Evolutionary conservation across 2,113 vertebrate species (phyloP), one percentile per base, ranked within the genome.

Genomic region (Istiophorus platypterus): DNA sequence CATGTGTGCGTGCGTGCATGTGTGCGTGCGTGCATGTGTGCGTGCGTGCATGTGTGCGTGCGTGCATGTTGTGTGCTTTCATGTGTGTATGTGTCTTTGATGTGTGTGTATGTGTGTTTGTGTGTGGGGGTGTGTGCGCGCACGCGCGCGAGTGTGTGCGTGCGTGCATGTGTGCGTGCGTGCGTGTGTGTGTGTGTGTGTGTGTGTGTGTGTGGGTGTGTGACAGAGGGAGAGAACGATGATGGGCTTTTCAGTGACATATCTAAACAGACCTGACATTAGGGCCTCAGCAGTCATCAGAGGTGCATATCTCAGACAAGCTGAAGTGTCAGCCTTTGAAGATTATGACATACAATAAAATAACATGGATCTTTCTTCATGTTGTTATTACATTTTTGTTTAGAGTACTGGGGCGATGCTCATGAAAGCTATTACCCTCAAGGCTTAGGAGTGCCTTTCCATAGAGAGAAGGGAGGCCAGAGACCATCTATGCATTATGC

Each of bases 341-440:
- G 82, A 92, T 88, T 90, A 86, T 91, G 86, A 94, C 84, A 76
- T 72, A 71, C 82, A 80, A 66, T 84, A 68, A 69, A 90, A 92
- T 92, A 91, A 93, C 79, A 81, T 70, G n/a, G 77, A 82, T 87
- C 68, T 87, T 87, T 91, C 86, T 88, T 73, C 27, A 17, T 86
- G 87, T 87, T 90, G 82, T 90, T 93, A 87, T 89, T 92, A 82
- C 61, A 90, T 82, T 90, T 89, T 82, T 92, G 82, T 93, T 90
- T 89, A 67, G 80, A 76, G 81, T 82, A 78, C 84, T 49, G 54
- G 42, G 68, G 74, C 76, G 86, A 29, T 80, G 80, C 94, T 94
- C 71, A 92, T 94, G 93, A 91, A 93, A 92, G 85, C 88, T 77
- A 95, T 95, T 94, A 93, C 70, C 65, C 76, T 27, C 41, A 84